Evolutionary conservation across 2,888 invertebrate species (phyloP), one percentile per base, ranked within the genome.

Genomic region (Limnephilus auricula): DNA sequence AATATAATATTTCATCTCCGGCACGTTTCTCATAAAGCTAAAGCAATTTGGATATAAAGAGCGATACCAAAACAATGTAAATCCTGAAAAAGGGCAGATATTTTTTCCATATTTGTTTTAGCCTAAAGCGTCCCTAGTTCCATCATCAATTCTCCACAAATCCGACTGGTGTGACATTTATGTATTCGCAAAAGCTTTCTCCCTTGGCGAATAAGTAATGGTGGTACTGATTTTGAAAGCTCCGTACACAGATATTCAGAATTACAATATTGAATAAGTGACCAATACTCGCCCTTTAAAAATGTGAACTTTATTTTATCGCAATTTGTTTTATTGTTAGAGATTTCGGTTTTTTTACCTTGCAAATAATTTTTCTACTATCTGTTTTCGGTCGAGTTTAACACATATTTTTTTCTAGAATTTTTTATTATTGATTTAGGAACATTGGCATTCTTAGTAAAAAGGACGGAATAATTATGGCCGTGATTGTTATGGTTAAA

Each of bases 131-230:
- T 34, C 78, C 89, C 65, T 31, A 88, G 79, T 79, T 89, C 32
- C 32, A 78, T 89, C 79, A 89, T 79, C 89, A 89, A 89, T 89
- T 78, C 37, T 78, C 32, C 79, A 78, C 79, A 89, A 89, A 78
- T 89, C 78, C 79, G 18, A 89, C 89, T 79, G 34, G 32, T 37
- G 79, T 89, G 89, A 89, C 89, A 88, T 88, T 88, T 78, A 88
- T 88, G 78, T 88, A 32, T 78, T 31, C 65, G 32, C 18, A 78
- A 88, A 82, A 37, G 82, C 32, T 82, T 82, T 82, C 18, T 82
- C n/a, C 65, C 65, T 65, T 65, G 25, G n/a, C 25, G n/a, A 65
- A 65, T 65, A 65, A 65, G n/a, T 65, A 65, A 65, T 65, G 65
- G 65, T 9, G 65, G 65, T 25, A 65, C 65, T 65, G 65, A 65